Evolutionary conservation across 2,888 invertebrate species (phyloP).

Genomic region (Romanomermis culicivorax): DNA sequence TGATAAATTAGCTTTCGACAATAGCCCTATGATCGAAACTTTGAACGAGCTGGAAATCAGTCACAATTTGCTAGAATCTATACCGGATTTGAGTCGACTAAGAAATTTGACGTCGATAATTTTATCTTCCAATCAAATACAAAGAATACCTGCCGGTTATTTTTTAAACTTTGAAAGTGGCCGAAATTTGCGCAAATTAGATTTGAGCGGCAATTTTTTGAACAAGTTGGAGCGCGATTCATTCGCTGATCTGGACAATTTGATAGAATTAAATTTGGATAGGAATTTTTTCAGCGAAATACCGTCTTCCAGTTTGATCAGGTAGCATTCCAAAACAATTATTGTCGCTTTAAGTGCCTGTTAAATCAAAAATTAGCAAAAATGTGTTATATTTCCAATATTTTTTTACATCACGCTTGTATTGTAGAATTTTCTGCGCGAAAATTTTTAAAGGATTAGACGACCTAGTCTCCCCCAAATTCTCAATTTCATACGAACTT

Average conservation of each 20-base stretch:
- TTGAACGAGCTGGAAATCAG: slow-evolving; percentile 21
- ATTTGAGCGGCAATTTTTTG: slow-evolving; percentile 13
- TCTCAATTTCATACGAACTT: too few species aligned
- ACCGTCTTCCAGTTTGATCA: slow-evolving; percentile 19
- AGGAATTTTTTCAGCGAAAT: slow-evolving; percentile 19
- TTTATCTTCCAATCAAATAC: slow-evolving; percentile 19
- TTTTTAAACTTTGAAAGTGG: slow-evolving; percentile 19
- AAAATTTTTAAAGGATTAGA: too few species aligned
- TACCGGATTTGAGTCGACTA: slow-evolving; percentile 10
- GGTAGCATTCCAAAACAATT: too few species aligned
- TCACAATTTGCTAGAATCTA: slow-evolving; percentile 15
- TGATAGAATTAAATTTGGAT: slow-evolving; percentile 20
- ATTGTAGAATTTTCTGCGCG: too few species aligned
- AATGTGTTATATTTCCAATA: too few species aligned
- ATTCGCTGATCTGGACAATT: slow-evolving; percentile 13
- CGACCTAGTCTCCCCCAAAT: too few species aligned
- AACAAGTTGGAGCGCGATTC: not conserved
- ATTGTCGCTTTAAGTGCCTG: too few species aligned
- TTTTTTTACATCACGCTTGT: too few species aligned
- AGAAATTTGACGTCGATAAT: slow-evolving; percentile 13
- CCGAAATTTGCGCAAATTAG: slow-evolving; percentile 15
- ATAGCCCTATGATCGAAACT: slow-evolving; percentile 15
- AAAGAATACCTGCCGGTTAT: slow-evolving; percentile 16
- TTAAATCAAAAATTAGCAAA: too few species aligned
- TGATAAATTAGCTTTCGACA: slow-evolving; percentile 18